A percentile compares a stretch with the other conserved stretches of the same genome.
Evolutionary conservation across 2,113 vertebrate species (phyloP).

Genomic region (Alosa alosa): DNA sequence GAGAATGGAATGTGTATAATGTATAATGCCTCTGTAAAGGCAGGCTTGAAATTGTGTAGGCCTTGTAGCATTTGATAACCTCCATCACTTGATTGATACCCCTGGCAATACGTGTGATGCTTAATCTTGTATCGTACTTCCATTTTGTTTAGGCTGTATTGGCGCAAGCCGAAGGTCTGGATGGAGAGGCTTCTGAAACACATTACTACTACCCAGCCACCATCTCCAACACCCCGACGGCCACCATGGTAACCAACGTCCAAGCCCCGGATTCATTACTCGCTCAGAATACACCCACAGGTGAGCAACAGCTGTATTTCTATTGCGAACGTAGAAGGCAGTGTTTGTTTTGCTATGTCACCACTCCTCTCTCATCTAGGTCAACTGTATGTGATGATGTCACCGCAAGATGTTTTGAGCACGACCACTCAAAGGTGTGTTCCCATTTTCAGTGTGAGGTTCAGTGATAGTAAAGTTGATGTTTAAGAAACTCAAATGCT

Average conservation of each 20-base stretch:
- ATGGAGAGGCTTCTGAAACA: conserved; percentile 67
- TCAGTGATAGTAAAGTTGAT: not conserved
- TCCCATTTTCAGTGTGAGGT: conserved; percentile 41
- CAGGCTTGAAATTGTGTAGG: not conserved
- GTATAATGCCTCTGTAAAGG: too few species aligned
- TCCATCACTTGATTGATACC: too few species aligned
- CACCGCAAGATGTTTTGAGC: conserved; percentile 88
- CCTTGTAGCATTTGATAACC: not conserved
- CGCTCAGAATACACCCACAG: conserved; percentile 68
- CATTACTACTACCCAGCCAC: conserved; percentile 79
- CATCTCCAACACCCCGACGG: conserved; percentile 65
- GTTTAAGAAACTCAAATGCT: not conserved
- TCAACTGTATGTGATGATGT: conserved; percentile 97
- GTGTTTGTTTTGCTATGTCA: not conserved
- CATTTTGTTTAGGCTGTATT: conserved; percentile 65
- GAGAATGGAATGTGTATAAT: too few species aligned
- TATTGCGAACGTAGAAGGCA: not conserved
- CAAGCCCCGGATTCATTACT: conserved; percentile 71
- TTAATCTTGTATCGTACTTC: not conserved
- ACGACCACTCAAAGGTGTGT: conserved; percentile 84
- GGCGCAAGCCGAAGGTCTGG: conserved; percentile 71
- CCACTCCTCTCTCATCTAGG: conserved; percentile 63
- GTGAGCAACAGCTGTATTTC: conserved; percentile 39
- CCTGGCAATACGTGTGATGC: not conserved
- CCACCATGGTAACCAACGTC: conserved; percentile 77